phyloP scores from a whole-genome alignment of 2,797 vertebrate genomes.

The Characodon lateralis region DNA sequence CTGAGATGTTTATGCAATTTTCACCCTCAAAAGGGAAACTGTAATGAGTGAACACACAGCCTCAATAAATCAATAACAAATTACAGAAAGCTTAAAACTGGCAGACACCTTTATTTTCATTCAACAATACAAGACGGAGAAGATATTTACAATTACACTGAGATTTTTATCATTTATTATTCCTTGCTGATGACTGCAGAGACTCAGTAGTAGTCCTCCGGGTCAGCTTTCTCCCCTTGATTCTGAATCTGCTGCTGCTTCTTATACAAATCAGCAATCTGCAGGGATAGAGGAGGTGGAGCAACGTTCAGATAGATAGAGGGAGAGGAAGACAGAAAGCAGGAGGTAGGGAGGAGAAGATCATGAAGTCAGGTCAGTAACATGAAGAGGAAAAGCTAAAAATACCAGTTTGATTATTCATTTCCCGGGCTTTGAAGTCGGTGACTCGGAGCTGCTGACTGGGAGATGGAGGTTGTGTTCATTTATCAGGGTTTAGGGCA shows the following conservation, averaged over 20 bases:
- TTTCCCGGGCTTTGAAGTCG: slow-evolving; percentile 59
- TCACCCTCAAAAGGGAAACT: slow-evolving; percentile 26
- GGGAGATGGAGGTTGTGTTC: slow-evolving; percentile 49
- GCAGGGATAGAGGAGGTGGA: slow-evolving; percentile 29
- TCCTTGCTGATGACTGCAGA: slow-evolving; percentile 14
- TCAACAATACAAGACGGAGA: slow-evolving; percentile 49
- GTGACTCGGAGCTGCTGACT: slow-evolving; percentile 55
- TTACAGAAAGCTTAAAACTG: slow-evolving; percentile 43
- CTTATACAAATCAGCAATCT: slow-evolving; percentile 89
- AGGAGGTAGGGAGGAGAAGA: slow-evolving; percentile 27
- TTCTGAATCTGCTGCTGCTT: slow-evolving; percentile 94
- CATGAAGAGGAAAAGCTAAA: slow-evolving; percentile 60
- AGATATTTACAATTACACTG: slow-evolving; percentile 71
- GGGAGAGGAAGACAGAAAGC: slow-evolving; percentile 2
- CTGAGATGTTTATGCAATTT: slow-evolving; percentile 27
- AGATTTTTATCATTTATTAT: slow-evolving; percentile 31
- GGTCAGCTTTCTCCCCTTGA: slow-evolving; percentile 80
- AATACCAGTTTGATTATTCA: slow-evolving; percentile 72
- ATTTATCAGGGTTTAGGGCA: slow-evolving; percentile 24
- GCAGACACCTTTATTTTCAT: slow-evolving; percentile 66
- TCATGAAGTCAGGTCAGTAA: slow-evolving; percentile 60
- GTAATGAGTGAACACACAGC: slow-evolving; percentile 1
- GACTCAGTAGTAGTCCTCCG: slow-evolving; percentile 86
- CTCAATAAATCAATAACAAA: slow-evolving; percentile 41
- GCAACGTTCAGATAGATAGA: slow-evolving; percentile 10